Percentiles rank a stretch among this genome's conserved stretches.
These are phyloP conservation scores for Amphipyra tragopoginis DNA, from an alignment of 2,888 invertebrate species.

Conservation along the genomic window DNA sequence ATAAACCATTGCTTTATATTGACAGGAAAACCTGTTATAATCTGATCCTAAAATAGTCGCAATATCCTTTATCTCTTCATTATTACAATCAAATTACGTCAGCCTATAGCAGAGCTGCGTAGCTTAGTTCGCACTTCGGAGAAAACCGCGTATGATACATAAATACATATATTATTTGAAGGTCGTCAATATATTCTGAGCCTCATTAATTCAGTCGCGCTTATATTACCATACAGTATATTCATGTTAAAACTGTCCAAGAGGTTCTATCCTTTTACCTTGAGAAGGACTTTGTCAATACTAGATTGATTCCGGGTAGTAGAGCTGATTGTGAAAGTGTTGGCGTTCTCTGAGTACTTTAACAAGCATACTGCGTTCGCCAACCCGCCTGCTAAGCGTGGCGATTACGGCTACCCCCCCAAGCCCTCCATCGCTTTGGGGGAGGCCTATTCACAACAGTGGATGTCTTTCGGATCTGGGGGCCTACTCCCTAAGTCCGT, in stretches of 20 bases:
- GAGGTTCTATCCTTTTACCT: constrained; percentile 10
- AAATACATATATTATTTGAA: constrained; percentile 41
- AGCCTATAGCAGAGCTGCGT: constrained; percentile 13
- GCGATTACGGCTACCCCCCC: too few relatives aligned
- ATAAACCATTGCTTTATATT: not conserved
- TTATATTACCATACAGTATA: constrained; percentile 44
- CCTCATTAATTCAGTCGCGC: constrained; percentile 49
- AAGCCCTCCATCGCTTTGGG: too few relatives aligned
- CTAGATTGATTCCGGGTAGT: too few relatives aligned
- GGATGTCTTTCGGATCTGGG: too few relatives aligned
- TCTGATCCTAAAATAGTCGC: constrained; percentile 25
- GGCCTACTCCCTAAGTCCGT: too few relatives aligned
- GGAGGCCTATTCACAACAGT: too few relatives aligned
- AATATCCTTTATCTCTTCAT: constrained; percentile 30
- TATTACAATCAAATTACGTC: constrained; percentile 45
- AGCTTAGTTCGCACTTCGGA: constrained; percentile 34
- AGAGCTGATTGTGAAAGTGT: too few relatives aligned
- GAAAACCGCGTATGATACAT: constrained; percentile 45
- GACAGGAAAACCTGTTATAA: constrained; percentile 15
- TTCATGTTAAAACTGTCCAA: constrained; percentile 24
- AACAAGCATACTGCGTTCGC: too few relatives aligned
- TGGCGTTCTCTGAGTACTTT: too few relatives aligned
- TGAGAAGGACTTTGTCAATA: not conserved
- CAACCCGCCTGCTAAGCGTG: too few relatives aligned
- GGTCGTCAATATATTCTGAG: constrained; percentile 45